Percentiles rank a stretch among this genome's conserved stretches.
phyloP scores from a whole-genome alignment of 2,797 vertebrate species.

The Cuniculus paca region DNA sequence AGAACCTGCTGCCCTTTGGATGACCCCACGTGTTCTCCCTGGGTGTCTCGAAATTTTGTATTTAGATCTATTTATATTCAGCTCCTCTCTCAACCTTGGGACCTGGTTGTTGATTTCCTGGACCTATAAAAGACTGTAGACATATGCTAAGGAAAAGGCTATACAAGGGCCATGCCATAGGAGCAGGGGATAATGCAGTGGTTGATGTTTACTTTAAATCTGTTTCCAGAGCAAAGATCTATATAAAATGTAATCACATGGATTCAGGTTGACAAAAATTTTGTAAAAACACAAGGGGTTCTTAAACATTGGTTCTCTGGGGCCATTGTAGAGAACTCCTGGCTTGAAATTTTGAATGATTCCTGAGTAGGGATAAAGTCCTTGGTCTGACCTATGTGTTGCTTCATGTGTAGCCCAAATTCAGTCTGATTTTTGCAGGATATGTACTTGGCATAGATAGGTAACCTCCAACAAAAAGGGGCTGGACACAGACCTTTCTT shows the following conservation, averaged over 20 bases:
- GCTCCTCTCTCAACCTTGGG: neutral
- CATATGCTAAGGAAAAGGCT: conserved; percentile 17
- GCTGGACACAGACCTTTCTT: neutral
- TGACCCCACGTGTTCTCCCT: neutral
- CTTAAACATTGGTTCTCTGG: neutral
- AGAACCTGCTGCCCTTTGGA: neutral
- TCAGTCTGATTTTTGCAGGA: neutral
- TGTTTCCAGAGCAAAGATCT: neutral
- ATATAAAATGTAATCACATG: neutral
- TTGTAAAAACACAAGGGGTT: neutral
- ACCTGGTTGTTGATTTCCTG: conserved; percentile 38
- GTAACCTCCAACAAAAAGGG: neutral
- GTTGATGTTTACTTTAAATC: conserved; percentile 2
- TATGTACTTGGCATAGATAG: neutral
- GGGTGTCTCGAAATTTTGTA: neutral
- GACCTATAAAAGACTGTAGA: neutral
- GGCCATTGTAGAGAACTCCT: neutral
- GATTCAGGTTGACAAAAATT: neutral
- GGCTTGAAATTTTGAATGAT: neutral
- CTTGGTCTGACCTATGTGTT: neutral
- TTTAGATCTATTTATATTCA: conserved; percentile 28
- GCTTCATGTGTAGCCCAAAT: neutral
- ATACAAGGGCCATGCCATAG: neutral
- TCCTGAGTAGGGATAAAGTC: neutral
- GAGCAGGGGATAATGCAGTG: neutral